These are phyloP conservation scores for Hippocampus abdominalis DNA, from an alignment of 2,113 vertebrate genomes.

Conservation along the genomic window DNA sequence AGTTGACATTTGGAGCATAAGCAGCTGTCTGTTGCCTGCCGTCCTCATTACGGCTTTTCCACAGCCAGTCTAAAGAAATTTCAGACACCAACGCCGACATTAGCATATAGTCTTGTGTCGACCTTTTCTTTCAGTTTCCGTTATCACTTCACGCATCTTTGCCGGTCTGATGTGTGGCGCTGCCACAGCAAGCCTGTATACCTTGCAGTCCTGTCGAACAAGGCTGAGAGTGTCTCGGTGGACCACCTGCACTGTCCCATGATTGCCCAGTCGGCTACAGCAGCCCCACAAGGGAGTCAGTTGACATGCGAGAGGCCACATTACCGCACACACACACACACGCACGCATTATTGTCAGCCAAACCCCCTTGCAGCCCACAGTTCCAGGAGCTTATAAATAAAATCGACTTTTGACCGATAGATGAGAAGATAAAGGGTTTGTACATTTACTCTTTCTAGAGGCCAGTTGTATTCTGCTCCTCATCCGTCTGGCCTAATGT, in stretches of 20 bases:
- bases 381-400: slow-evolving; percentile 28
- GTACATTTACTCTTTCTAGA: not conserved
- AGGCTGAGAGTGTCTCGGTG: slow-evolving; percentile 49
- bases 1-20: slow-evolving; percentile 10
- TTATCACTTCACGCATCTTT: slow-evolving; percentile 17
- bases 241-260: slow-evolving; percentile 64
- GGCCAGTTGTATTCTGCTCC: not conserved
- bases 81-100: not conserved
- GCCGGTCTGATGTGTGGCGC: slow-evolving; percentile 5
- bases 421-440: not conserved
- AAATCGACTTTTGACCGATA: slow-evolving; percentile 10
- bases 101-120: not conserved
- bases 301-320: slow-evolving; percentile 54
- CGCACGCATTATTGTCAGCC: slow-evolving; percentile 48
- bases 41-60: not conserved
- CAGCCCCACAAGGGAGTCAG: slow-evolving; percentile 59
- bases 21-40: not conserved
- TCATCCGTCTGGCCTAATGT: not conserved
- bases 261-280: slow-evolving; percentile 49
- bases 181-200: slow-evolving; percentile 20
- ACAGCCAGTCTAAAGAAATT: not conserved
- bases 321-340: slow-evolving; percentile 52
- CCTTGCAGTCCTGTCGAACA: slow-evolving; percentile 54
- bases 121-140: slow-evolving; percentile 7
- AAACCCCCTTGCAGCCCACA: slow-evolving; percentile 26